Percentiles rank a stretch among this genome's conserved stretches.
Conservation (phyloP, 2,113 vertebrate genomes). For the Holacanthus passer region DNA sequence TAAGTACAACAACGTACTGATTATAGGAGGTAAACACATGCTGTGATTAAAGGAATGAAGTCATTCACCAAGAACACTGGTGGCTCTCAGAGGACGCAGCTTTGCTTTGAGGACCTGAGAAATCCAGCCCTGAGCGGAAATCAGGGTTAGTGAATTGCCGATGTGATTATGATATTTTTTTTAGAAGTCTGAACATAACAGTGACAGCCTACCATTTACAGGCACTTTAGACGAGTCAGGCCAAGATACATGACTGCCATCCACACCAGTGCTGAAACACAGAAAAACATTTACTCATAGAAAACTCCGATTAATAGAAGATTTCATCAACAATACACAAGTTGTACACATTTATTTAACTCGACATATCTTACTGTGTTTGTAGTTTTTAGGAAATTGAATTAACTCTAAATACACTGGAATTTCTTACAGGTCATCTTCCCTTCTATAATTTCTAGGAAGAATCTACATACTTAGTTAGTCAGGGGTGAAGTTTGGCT, state of each 20-base stretch:
- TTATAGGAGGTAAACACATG: constrained; percentile 2
- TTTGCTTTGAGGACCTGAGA: constrained; percentile 61
- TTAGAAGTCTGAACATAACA: constrained; percentile 3
- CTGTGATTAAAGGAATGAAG: constrained; percentile 19
- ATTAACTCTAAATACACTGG: neutral
- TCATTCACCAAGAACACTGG: constrained; percentile 78
- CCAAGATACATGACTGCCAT: constrained; percentile 52
- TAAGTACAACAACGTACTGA: neutral
- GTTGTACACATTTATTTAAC: neutral
- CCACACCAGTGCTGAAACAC: constrained; percentile 74
- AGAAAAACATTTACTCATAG: constrained; percentile 1
- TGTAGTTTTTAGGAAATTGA: neutral
- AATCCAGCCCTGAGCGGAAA: constrained; percentile 70
- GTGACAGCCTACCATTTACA: constrained; percentile 68
- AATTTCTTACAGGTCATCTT: neutral
- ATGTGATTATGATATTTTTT: constrained; percentile 20
- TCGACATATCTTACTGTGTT: too few species aligned
- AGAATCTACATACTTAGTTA: constrained; percentile 2
- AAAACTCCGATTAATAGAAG: neutral
- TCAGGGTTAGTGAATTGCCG: constrained; percentile 9
- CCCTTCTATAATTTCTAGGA: neutral
- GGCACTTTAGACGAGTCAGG: constrained; percentile 57
- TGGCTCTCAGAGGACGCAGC: constrained; percentile 60
- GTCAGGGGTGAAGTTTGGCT: too few species aligned
- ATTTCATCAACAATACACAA: neutral